These are phyloP conservation scores for Paelopatides confundens DNA, from an alignment of 53 echinoderm and acorn worm genomes.

Conservation along the genomic window DNA sequence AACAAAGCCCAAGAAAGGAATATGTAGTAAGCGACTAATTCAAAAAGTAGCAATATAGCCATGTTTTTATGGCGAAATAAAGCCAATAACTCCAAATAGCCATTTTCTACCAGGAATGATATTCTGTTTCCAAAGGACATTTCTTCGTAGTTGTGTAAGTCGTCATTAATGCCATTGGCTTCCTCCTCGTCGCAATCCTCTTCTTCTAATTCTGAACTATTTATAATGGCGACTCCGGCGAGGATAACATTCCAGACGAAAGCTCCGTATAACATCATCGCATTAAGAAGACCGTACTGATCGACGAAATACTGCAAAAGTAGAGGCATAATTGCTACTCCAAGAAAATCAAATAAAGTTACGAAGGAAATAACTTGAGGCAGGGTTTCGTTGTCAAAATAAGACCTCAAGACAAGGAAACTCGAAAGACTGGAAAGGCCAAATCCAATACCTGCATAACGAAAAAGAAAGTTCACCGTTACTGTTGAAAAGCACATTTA, in stretches of 20 bases:
- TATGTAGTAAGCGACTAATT: background rate
- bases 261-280: background rate
- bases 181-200: too few relatives aligned
- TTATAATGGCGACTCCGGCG: background rate
- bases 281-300: background rate
- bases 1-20: background rate
- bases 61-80: background rate
- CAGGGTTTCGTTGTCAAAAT: background rate
- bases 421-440: background rate
- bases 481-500: too few relatives aligned
- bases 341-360: background rate
- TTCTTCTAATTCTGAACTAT: too few relatives aligned
- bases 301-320: background rate
- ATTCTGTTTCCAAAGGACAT: too few relatives aligned
- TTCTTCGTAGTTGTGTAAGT: too few relatives aligned
- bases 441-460: background rate
- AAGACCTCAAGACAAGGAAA: background rate
- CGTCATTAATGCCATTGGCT: too few relatives aligned
- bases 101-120: too few relatives aligned
- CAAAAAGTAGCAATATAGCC: background rate
- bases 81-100: too few relatives aligned
- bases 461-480: background rate
- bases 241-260: background rate
- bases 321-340: background rate
- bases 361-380: background rate